A percentile compares a stretch with the other conserved stretches of the same genome.
Conservation (phyloP, 92 coral and sea anemone species). For the Umimayanthus kanabou region DNA sequence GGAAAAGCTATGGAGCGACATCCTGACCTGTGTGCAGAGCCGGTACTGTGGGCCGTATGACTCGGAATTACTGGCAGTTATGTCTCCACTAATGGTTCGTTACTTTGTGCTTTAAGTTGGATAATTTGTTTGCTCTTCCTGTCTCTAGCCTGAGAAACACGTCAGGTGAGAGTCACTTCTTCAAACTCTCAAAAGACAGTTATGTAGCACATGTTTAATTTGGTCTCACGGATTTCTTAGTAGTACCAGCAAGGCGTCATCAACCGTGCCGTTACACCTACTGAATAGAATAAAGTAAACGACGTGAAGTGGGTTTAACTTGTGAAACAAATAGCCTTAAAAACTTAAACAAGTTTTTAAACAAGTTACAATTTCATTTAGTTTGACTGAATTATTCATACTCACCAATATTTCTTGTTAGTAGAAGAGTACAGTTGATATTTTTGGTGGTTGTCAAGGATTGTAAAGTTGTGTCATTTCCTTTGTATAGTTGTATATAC, state of each 20-base stretch:
- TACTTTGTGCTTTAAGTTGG: not conserved
- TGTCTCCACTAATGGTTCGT: slow-evolving; percentile 88
- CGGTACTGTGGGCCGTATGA: slow-evolving; percentile 87
- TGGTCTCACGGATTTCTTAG: no score
- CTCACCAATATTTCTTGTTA: no score
- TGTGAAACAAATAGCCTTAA: no score
- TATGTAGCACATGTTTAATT: no score
- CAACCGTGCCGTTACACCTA: not conserved
- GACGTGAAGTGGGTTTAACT: not conserved
- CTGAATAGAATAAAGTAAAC: not conserved
- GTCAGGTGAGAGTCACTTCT: not conserved
- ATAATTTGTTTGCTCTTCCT: not conserved
- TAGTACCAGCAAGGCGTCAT: not conserved
- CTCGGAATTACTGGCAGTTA: slow-evolving; percentile 66
- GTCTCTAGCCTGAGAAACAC: not conserved
- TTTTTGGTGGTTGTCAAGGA: no score
- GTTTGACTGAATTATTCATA: no score
- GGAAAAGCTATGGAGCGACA: slow-evolving; percentile 92
- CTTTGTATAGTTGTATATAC: no score
- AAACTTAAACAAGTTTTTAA: no score
- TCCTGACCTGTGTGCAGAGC: slow-evolving; percentile 86
- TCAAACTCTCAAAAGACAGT: no score
- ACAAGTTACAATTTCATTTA: no score
- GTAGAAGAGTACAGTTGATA: no score
- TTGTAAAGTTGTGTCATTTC: no score